A percentile compares a stretch with the other conserved stretches of the same genome.
phyloP scores from a whole-genome alignment of 1,140 invertebrate genomes.

The Drosophila triauraria region DNA sequence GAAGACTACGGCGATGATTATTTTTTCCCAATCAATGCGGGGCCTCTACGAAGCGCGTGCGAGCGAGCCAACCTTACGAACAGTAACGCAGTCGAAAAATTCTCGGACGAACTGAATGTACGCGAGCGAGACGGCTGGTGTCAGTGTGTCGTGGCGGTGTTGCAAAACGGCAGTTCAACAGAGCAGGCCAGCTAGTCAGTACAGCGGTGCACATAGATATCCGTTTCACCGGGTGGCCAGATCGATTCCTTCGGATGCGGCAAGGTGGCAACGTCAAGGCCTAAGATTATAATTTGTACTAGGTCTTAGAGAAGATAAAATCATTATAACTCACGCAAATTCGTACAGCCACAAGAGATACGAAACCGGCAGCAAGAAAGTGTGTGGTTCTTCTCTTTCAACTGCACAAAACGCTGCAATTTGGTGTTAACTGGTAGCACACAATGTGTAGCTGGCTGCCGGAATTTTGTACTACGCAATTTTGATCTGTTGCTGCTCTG shows the following conservation, averaged over 20 bases:
- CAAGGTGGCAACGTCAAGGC: slow-evolving; percentile 49
- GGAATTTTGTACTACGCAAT: slow-evolving; percentile 71
- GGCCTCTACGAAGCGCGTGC: slow-evolving; percentile 11
- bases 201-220: slow-evolving; percentile 23
- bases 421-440: slow-evolving; percentile 46
- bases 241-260: slow-evolving; percentile 37
- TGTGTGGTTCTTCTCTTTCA: slow-evolving; percentile 22
- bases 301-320: background rate
- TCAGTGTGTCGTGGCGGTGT: slow-evolving; percentile 45
- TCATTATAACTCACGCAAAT: slow-evolving; percentile 15
- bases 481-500: slow-evolving; percentile 46
- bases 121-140: slow-evolving; percentile 44
- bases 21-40: slow-evolving; percentile 59
- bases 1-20: slow-evolving; percentile 74
- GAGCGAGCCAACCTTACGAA: slow-evolving; percentile 36
- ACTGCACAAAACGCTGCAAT: slow-evolving; percentile 35
- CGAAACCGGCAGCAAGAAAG: slow-evolving; percentile 45
- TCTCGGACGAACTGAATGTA: slow-evolving; percentile 4
- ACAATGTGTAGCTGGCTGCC: slow-evolving; percentile 72
- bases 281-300: slow-evolving; percentile 16
- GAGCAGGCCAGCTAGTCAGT: slow-evolving; percentile 46
- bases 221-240: slow-evolving; percentile 55
- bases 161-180: slow-evolving; percentile 52
- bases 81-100: slow-evolving; percentile 31
- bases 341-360: background rate